Evolutionary conservation across 2,113 vertebrate species (phyloP).

Genomic region (pig (Sus scrofa)): T2T-Sscrofa CM000813.6:30891501-30892000

Average conservation of each 20-base stretch:
- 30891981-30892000: not conserved
- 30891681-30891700: not conserved
- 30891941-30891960: not conserved
- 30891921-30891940: not conserved
- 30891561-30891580: slow-evolving; percentile 56
- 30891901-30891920: not conserved
- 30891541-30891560: not conserved
- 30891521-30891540: slow-evolving; percentile 44
- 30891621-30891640: not conserved
- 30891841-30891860: not conserved
- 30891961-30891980: not conserved
- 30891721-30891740: not conserved
- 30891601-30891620: slow-evolving; percentile 43
- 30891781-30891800: not conserved
- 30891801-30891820: not conserved
- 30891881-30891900: not conserved
- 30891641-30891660: not conserved
- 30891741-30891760: not conserved
- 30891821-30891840: not conserved
- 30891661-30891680: not conserved
- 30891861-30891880: slow-evolving; percentile 11
- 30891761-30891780: not conserved
- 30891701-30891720: not conserved
- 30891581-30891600: not conserved
- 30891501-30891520: slow-evolving; percentile 22